Percentiles rank a stretch among this genome's conserved stretches.
Evolutionary conservation across 2,113 vertebrate species (phyloP).

Genomic region (Sclerurus mexicanus): DNA sequence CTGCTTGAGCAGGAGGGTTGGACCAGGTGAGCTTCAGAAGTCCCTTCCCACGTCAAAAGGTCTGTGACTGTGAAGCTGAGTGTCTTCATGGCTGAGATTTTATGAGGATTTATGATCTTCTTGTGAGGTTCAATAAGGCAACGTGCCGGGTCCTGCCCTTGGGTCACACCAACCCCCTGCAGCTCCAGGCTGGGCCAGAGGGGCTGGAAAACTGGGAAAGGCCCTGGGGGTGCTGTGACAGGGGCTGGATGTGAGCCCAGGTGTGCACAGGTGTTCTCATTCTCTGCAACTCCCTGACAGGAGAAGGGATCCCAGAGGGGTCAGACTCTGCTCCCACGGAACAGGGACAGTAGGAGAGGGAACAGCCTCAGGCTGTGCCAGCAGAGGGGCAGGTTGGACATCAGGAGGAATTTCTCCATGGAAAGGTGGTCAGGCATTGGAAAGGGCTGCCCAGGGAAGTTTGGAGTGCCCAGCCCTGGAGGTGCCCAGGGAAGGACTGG

Average conservation of each 20-base stretch:
- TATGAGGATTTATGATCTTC: not conserved
- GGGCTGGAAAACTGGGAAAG: not conserved
- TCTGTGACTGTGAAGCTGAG: not conserved
- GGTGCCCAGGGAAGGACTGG: rapidly evolving
- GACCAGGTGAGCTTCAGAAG: not conserved
- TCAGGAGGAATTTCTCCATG: not conserved
- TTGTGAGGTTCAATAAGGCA: not conserved
- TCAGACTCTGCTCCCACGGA: not conserved
- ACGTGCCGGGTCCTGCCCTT: not conserved
- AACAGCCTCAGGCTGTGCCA: rapidly evolving
- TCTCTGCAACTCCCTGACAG: not conserved
- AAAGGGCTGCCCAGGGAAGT: not conserved
- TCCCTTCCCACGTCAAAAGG: not conserved
- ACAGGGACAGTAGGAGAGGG: not conserved
- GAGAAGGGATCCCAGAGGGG: not conserved
- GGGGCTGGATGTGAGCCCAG: rapidly evolving
- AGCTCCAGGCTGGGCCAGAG: not conserved
- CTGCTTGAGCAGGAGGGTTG: not conserved
- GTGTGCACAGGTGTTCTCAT: not conserved
- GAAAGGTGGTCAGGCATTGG: not conserved
- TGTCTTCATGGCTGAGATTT: not conserved
- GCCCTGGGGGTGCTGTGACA: not conserved
- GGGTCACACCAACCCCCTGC: not conserved
- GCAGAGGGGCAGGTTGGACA: rapidly evolving
- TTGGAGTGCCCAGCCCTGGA: not conserved